Evolutionary conservation across 1,140 invertebrate genomes (phyloP).

Genomic region (Aphaenogaster floridana): DNA sequence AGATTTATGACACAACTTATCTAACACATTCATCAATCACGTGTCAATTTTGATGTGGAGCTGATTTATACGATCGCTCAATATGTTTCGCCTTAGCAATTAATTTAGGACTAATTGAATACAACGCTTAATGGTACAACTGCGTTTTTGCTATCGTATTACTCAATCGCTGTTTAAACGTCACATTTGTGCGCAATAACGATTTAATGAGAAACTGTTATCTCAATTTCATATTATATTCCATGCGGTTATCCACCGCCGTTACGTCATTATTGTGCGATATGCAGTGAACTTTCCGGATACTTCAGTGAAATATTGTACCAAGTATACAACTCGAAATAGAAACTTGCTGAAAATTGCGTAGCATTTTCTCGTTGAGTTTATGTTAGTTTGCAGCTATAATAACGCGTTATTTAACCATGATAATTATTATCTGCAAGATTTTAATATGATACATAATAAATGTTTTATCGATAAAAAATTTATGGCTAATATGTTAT

Average conservation of each 20-base stretch:
- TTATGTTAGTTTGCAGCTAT: not conserved
- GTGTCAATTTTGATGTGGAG: not conserved
- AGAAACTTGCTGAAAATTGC: slow-evolving; percentile 33
- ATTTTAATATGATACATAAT: not conserved
- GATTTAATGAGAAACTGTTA: slow-evolving; percentile 32
- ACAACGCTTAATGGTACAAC: not conserved
- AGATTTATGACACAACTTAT: slow-evolving; percentile 46
- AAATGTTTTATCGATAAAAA: not conserved
- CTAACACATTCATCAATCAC: slow-evolving; percentile 35
- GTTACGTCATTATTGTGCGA: slow-evolving; percentile 38
- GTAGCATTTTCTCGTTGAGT: slow-evolving; percentile 12
- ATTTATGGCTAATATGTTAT: not conserved
- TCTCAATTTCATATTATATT: slow-evolving; percentile 30
- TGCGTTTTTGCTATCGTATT: not conserved
- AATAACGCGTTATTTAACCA: slow-evolving; percentile 22
- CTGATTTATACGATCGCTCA: slow-evolving; percentile 24
- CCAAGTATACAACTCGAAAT: slow-evolving; percentile 47
- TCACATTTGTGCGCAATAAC: slow-evolving; percentile 11
- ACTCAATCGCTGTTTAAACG: not conserved
- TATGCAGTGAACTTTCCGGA: slow-evolving; percentile 34
- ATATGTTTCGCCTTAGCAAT: slow-evolving; percentile 20
- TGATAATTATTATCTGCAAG: not conserved
- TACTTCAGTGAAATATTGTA: slow-evolving; percentile 25
- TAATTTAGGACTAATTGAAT: slow-evolving; percentile 12
- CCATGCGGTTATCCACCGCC: not conserved